Base-by-base conservation (phyloP, 2,797 vertebrate species). In the Sebastes hopkinsi region DNA sequence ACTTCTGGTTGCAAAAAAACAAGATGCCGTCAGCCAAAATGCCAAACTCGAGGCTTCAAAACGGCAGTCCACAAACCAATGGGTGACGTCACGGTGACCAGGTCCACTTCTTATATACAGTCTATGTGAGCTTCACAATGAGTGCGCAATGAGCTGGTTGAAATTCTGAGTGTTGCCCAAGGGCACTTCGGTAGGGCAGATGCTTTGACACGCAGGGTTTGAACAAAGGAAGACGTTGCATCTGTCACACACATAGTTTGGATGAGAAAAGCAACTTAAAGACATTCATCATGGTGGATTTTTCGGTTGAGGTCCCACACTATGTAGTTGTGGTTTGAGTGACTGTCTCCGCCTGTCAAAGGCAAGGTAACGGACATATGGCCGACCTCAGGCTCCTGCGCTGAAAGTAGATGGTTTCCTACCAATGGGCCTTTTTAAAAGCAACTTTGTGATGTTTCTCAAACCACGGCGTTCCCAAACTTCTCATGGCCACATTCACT, bases 391-490 rank as follows among this genome's bases (percentile, higher is more conserved):
- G 82, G 64, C 42, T 74, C 77, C 74, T 54, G 59, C 74, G 71
- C 85, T 87, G 79, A 84, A 86, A 82, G 60, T 80, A 78, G 72
- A 87, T 69, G 88, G 75, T 87, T 89, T 89, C 72, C 81, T 62
- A 81, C 81, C 83, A 86, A 72, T 67, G 80, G 69, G 81, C 52
- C 67, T 83, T 90, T 89, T 85, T 84, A 89, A 91, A 89, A 79
- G 90, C 86, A 92, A 95, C 89, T 92, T 92, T 93, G 88, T 91
- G 92, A 95, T 95, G 94, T 94, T 94, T 94, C 91, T 92, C 86
- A 86, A 93, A 94, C 90, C 92, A 87, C 85, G 82, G 79, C 76
- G 68, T 94, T 93, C 90, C 89, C 91, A 93, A 94, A 94, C 92
- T 90, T 93, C 93, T 93, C 93, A 94, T 94, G 93, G 91, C 86